Evolutionary conservation across 2,797 vertebrate genomes (phyloP).

Genomic region (Brachyalestes nurse): DNA sequence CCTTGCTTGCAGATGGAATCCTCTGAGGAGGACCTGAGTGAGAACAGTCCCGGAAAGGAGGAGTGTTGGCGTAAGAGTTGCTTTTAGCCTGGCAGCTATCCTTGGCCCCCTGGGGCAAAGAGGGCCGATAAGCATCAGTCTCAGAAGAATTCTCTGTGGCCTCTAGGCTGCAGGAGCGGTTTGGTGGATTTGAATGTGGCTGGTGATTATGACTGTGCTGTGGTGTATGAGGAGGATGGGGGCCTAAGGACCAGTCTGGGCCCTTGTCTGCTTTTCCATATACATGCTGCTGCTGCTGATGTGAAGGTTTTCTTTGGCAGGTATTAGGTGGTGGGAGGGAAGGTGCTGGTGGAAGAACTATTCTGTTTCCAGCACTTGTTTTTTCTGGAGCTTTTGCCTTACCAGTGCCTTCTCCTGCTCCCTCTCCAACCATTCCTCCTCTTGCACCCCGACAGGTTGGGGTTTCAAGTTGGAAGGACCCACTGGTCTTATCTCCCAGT

Average conservation of each 20-base stretch:
- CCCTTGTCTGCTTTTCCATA: slow-evolving; percentile 86
- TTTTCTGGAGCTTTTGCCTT: slow-evolving; percentile 77
- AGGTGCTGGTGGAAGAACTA: slow-evolving; percentile 62
- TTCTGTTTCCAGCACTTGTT: slow-evolving; percentile 63
- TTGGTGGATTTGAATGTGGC: slow-evolving; percentile 48
- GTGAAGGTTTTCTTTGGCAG: slow-evolving; percentile 78
- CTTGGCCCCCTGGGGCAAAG: slow-evolving; percentile 78
- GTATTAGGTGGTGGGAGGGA: slow-evolving; percentile 62
- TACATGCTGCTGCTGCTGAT: slow-evolving; percentile 71
- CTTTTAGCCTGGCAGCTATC: slow-evolving; percentile 72
- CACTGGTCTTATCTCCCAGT: slow-evolving; percentile 80
- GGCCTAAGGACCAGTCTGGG: slow-evolving; percentile 80
- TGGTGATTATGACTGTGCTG: slow-evolving; percentile 58
- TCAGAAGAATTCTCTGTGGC: slow-evolving; percentile 71
- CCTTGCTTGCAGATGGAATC: slow-evolving; percentile 55
- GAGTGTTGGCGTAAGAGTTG: slow-evolving; percentile 80
- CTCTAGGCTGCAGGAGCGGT: slow-evolving; percentile 82
- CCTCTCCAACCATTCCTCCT: slow-evolving; percentile 70
- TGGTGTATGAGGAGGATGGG: slow-evolving; percentile 66
- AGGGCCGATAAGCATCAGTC: slow-evolving; percentile 75
- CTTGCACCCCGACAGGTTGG: slow-evolving; percentile 80
- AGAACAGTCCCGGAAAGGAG: slow-evolving; percentile 78
- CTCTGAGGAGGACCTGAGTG: slow-evolving; percentile 65
- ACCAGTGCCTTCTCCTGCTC: slow-evolving; percentile 66
- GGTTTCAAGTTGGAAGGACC: slow-evolving; percentile 76